These are phyloP conservation scores for Cyphomyrmex costatus DNA, from an alignment of 1,140 invertebrate genomes.

Conservation along the genomic window DNA sequence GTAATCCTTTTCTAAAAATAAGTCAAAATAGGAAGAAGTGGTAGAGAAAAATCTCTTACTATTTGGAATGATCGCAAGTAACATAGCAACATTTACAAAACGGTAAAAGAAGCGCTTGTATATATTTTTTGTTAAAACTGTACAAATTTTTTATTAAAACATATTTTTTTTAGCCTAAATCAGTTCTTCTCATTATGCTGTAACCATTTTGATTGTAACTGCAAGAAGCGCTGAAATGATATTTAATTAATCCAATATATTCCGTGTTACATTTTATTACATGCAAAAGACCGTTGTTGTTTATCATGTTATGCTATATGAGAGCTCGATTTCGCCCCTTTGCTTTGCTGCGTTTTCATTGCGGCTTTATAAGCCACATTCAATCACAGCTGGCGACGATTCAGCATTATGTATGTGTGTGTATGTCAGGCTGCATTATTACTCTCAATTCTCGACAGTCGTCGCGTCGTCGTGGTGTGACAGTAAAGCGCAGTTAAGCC, in stretches of 20 bases:
- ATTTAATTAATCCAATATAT: not conserved
- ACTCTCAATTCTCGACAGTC: conserved; percentile 2
- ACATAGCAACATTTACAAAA: no score
- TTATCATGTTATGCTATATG: not conserved
- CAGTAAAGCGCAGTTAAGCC: conserved; percentile 15
- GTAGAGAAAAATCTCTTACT: not conserved
- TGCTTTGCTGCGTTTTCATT: conserved; percentile 39
- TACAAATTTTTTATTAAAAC: no score
- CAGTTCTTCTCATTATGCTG: no score
- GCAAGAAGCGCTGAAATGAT: not conserved
- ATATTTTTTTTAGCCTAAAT: no score
- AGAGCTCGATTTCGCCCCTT: not conserved
- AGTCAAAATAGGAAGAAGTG: not conserved
- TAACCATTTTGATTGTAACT: not conserved
- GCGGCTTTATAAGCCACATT: conserved; percentile 20
- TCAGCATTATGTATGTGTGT: not conserved
- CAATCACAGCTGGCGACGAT: conserved; percentile 32
- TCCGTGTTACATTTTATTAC: not conserved
- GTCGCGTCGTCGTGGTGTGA: not conserved
- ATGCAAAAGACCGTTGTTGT: not conserved
- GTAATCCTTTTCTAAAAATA: not conserved
- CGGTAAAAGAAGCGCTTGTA: no score
- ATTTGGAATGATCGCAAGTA: not conserved
- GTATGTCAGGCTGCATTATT: not conserved
- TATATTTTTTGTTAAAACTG: no score